phyloP scores from a whole-genome alignment of 1,140 invertebrate species.

The Caenorhabditis inopinata region DNA sequence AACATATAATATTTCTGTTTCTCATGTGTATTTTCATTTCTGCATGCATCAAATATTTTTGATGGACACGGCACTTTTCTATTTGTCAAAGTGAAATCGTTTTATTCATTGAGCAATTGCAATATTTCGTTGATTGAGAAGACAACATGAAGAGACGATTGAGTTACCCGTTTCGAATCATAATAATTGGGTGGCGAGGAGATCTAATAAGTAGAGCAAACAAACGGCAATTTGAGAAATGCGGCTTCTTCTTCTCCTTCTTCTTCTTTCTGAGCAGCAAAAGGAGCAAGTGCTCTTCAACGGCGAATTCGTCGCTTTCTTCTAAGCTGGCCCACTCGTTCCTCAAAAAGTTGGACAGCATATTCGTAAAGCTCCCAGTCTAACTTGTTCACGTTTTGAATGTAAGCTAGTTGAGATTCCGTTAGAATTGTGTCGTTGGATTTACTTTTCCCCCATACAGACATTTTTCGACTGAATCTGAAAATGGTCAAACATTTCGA shows the following conservation, averaged over 20 bases:
- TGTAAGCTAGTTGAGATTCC: conserved; percentile 75
- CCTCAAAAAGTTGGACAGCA: conserved; percentile 83
- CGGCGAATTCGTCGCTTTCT: not conserved
- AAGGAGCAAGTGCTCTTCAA: conserved; percentile 12
- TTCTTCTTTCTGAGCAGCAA: not conserved
- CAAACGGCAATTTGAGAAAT: conserved; percentile 30
- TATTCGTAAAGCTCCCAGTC: conserved; percentile 91
- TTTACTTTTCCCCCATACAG: conserved; percentile 65
- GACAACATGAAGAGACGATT: not conserved
- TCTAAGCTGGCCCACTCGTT: conserved; percentile 75
- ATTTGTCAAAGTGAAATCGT: not conserved
- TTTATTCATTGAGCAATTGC: not conserved
- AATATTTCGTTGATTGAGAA: conserved; percentile 19
- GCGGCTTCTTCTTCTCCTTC: conserved; percentile 7
- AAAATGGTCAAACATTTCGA: too few relatives aligned
- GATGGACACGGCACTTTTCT: too few relatives aligned
- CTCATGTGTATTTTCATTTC: too few relatives aligned
- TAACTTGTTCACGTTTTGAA: conserved; percentile 80
- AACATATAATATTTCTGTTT: too few relatives aligned
- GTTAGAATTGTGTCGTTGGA: conserved; percentile 76
- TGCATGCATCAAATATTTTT: too few relatives aligned
- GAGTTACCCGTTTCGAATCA: conserved; percentile 33
- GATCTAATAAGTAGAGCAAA: conserved; percentile 31
- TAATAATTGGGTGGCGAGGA: conserved; percentile 1
- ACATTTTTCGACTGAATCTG: conserved; percentile 64